A percentile compares a stretch with the other conserved stretches of the same genome.
These are phyloP conservation scores for Venustoraphidia nigricollis DNA, from an alignment of 2,888 invertebrate species.

Conservation along the genomic window DNA sequence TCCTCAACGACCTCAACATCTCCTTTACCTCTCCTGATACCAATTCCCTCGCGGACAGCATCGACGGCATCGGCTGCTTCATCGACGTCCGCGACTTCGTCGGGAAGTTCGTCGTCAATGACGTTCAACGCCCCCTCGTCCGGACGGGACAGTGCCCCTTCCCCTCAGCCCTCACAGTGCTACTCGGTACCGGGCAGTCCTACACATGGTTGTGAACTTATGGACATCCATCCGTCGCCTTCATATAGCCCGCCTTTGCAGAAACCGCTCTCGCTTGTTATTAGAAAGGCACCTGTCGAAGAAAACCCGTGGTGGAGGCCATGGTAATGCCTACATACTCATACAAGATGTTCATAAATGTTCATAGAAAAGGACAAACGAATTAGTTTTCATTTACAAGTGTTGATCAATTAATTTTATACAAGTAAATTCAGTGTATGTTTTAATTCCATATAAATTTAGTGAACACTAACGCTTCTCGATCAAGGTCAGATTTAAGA, in stretches of 20 bases:
- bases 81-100: conserved; percentile 26
- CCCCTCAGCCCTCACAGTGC: background rate
- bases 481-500: too few relatives aligned
- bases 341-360: too few relatives aligned
- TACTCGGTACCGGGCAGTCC: conserved; percentile 43
- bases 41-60: conserved; percentile 58
- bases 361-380: too few relatives aligned
- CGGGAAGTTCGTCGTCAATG: background rate
- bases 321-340: background rate
- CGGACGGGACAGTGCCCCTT: background rate
- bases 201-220: conserved; percentile 20
- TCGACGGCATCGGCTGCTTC: conserved; percentile 50
- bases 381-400: too few relatives aligned
- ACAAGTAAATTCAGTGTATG: too few relatives aligned
- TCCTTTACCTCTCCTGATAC: conserved; percentile 51
- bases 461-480: too few relatives aligned
- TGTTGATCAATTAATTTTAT: too few relatives aligned
- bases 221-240: conserved; percentile 26
- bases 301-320: conserved; percentile 59
- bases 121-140: background rate
- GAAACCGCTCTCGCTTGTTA: conserved; percentile 57
- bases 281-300: conserved; percentile 39
- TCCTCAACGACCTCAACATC: conserved; percentile 25
- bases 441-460: too few relatives aligned
- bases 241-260: conserved; percentile 31